A percentile compares a stretch with the other conserved stretches of the same genome.
Evolutionary conservation across 2,888 invertebrate genomes (phyloP).

Genomic region (Achlya flavicornis): DNA sequence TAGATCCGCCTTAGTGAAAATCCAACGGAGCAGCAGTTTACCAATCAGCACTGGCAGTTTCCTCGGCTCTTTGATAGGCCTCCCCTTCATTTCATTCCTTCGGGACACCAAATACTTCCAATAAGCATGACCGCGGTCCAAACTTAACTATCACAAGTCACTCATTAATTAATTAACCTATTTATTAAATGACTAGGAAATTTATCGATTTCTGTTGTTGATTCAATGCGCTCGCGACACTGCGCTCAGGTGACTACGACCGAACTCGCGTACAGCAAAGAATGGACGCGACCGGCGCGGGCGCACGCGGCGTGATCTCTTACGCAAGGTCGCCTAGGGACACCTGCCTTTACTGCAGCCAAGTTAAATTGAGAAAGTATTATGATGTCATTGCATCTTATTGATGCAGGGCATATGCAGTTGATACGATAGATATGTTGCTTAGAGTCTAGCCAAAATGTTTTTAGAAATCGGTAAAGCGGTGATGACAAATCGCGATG

Average conservation of each 20-base stretch:
- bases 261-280: constrained; percentile 27
- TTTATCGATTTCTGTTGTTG: constrained; percentile 21
- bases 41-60: constrained; percentile 77
- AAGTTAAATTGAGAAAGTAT: constrained; percentile 60
- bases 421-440: constrained; percentile 16
- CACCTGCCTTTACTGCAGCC: constrained; percentile 51
- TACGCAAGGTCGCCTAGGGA: constrained; percentile 62
- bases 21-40: constrained; percentile 85
- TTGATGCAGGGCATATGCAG: constrained; percentile 38
- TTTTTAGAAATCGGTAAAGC: neutral
- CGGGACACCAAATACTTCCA: constrained; percentile 29
- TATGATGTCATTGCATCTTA: constrained; percentile 50
- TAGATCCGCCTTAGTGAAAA: constrained; percentile 85
- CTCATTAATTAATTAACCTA: constrained; percentile 15
- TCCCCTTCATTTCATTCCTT: constrained; percentile 72
- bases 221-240: constrained; percentile 42
- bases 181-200: neutral
- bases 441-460: neutral
- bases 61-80: constrained; percentile 50
- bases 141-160: constrained; percentile 35
- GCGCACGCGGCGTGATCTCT: constrained; percentile 38
- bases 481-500: no score
- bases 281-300: constrained; percentile 23
- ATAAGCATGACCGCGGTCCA: constrained; percentile 40
- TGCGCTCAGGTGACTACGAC: constrained; percentile 43